Percentiles rank a stretch among this genome's conserved stretches.
Evolutionary conservation across 2,888 invertebrate genomes (phyloP).

Genomic region (Yponomeuta malinellus): DNA sequence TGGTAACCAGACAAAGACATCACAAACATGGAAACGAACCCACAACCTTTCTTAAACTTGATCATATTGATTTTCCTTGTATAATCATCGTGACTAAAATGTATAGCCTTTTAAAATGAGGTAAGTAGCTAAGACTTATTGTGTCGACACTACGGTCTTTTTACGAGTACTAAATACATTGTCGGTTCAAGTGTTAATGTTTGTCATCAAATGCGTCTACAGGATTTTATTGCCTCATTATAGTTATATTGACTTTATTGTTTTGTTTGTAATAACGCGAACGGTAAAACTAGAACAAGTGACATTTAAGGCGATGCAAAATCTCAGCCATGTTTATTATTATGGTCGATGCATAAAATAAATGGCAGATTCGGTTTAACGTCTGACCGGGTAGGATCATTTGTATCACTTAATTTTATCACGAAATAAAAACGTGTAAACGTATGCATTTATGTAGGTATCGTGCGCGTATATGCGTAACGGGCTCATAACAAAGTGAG

Average conservation of each 20-base stretch:
- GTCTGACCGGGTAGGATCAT: neutral
- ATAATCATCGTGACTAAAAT: too few relatives aligned
- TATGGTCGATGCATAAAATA: conserved; percentile 2
- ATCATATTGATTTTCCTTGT: too few relatives aligned
- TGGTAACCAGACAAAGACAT: neutral
- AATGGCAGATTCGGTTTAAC: neutral
- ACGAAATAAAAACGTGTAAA: neutral
- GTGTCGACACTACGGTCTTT: too few relatives aligned
- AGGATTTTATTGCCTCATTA: neutral
- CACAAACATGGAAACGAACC: neutral
- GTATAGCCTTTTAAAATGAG: too few relatives aligned
- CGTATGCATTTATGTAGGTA: neutral
- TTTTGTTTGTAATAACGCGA: neutral
- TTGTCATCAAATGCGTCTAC: neutral
- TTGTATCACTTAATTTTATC: conserved; percentile 14
- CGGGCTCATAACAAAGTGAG: neutral
- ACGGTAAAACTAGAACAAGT: conserved; percentile 8
- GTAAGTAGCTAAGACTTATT: too few relatives aligned
- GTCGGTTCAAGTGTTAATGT: neutral
- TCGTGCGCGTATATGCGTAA: neutral
- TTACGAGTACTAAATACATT: neutral
- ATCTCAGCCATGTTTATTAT: neutral
- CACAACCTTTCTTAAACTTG: too few relatives aligned
- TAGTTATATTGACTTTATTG: neutral
- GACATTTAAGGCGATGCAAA: conserved; percentile 12